A percentile compares a stretch with the other conserved stretches of the same genome.
These are phyloP conservation scores for Callinectes sapidus DNA, from an alignment of 2,888 invertebrate species.

Conservation along the genomic window DNA sequence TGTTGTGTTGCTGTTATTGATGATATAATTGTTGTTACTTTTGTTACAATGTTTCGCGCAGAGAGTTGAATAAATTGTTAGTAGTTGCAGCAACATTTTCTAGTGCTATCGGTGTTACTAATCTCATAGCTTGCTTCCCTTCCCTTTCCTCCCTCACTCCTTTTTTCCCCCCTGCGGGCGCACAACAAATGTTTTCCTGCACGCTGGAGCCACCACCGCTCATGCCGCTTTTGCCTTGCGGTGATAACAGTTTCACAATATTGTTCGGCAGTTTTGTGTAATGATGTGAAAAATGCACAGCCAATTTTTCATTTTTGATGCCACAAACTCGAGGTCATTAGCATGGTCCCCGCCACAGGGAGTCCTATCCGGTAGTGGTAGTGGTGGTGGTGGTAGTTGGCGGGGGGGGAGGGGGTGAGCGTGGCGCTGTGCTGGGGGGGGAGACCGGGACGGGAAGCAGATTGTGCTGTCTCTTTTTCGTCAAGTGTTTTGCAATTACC, in stretches of 20 bases:
- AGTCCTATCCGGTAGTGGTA: neutral
- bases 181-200: neutral
- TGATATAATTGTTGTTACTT: neutral
- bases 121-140: neutral
- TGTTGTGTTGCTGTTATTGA: neutral
- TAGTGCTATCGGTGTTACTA: neutral
- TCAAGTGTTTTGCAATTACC: conserved; percentile 16
- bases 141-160: neutral
- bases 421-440: neutral
- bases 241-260: conserved; percentile 1
- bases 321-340: neutral
- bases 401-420: neutral
- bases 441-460: neutral
- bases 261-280: neutral
- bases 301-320: neutral
- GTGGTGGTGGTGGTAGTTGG: neutral
- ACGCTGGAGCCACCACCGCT: neutral
- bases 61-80: neutral
- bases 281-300: neutral
- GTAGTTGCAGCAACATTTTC: neutral
- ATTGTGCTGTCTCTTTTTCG: neutral
- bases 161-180: neutral
- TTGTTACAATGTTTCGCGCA: neutral
- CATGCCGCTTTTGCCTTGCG: neutral
- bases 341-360: neutral